Evolutionary conservation across 2,888 invertebrate species (phyloP).

Genomic region (Agrochola litura): DNA sequence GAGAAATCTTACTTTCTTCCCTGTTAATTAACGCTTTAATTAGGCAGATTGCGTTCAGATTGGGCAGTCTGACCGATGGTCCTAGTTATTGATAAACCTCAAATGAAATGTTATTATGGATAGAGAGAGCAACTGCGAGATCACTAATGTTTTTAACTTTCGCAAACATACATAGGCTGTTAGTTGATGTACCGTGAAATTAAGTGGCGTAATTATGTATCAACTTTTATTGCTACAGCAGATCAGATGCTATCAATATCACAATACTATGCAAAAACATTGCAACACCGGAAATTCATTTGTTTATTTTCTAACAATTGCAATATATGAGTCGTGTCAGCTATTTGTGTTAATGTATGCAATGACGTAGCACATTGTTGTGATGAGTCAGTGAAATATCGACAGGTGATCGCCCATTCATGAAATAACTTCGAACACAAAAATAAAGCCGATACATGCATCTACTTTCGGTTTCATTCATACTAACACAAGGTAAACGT

Average conservation of each 20-base stretch:
- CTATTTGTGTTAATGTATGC: slow-evolving; percentile 63
- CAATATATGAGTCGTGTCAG: slow-evolving; percentile 61
- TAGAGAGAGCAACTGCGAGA: slow-evolving; percentile 30
- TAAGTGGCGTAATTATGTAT: slow-evolving; percentile 60
- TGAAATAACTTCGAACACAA: slow-evolving; percentile 43
- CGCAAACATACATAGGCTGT: slow-evolving; percentile 53
- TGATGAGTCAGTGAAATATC: slow-evolving; percentile 70
- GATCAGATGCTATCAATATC: slow-evolving; percentile 58
- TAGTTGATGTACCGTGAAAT: slow-evolving; percentile 65
- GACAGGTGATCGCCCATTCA: slow-evolving; percentile 59
- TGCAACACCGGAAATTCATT: slow-evolving; percentile 71
- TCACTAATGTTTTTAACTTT: slow-evolving; percentile 44
- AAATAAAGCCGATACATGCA: slow-evolving; percentile 40
- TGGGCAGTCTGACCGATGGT: neutral
- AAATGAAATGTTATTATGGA: neutral
- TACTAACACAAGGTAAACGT: slow-evolving; percentile 48
- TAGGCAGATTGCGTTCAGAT: neutral
- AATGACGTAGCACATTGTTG: slow-evolving; percentile 71
- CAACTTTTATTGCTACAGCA: slow-evolving; percentile 46
- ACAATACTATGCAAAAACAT: slow-evolving; percentile 56
- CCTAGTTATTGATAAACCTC: neutral
- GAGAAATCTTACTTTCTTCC: neutral
- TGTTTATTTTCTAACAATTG: slow-evolving; percentile 62
- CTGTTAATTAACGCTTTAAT: neutral
- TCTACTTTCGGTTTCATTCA: slow-evolving; percentile 59